Conservation (phyloP, 2,113 vertebrate genomes). For the Lophochroa leadbeateri region DNA sequence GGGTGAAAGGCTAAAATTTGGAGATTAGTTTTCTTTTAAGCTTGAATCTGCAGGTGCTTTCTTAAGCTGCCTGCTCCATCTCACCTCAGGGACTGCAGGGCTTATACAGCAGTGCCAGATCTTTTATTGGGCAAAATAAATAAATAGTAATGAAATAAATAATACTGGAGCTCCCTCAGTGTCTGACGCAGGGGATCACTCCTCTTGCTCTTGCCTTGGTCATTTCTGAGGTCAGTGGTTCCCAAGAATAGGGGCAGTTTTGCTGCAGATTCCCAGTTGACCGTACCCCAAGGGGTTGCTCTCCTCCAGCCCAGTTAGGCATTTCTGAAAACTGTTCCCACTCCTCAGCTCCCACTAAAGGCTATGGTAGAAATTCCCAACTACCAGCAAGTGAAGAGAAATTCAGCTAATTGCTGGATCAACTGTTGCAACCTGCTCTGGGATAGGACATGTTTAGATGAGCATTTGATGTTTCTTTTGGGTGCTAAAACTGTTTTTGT, state of each 20-base stretch:
- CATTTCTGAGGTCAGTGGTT: neutral
- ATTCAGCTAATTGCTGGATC: too few species aligned
- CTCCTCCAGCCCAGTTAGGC: neutral
- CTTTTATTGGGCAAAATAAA: neutral
- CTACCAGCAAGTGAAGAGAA: neutral
- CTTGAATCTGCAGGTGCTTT: neutral
- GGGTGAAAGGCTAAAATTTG: neutral
- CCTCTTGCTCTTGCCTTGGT: neutral
- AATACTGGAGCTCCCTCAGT: neutral
- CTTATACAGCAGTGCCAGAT: neutral
- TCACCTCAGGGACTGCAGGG: too few species aligned
- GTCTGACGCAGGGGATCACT: neutral
- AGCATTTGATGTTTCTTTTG: neutral
- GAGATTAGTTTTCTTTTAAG: neutral
- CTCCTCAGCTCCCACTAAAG: neutral
- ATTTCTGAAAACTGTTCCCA: neutral
- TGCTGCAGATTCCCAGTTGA: neutral
- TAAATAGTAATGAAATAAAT: neutral
- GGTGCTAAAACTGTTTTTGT: neutral
- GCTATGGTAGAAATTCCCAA: neutral
- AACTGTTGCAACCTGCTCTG: too few species aligned
- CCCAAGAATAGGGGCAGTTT: neutral
- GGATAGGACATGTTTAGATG: neutral
- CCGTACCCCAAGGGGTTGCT: neutral
- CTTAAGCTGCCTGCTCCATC: neutral